Evolutionary conservation across 2,888 invertebrate genomes (phyloP), one percentile per base, ranked within the genome.

Genomic region (Zygaena filipendulae): DNA sequence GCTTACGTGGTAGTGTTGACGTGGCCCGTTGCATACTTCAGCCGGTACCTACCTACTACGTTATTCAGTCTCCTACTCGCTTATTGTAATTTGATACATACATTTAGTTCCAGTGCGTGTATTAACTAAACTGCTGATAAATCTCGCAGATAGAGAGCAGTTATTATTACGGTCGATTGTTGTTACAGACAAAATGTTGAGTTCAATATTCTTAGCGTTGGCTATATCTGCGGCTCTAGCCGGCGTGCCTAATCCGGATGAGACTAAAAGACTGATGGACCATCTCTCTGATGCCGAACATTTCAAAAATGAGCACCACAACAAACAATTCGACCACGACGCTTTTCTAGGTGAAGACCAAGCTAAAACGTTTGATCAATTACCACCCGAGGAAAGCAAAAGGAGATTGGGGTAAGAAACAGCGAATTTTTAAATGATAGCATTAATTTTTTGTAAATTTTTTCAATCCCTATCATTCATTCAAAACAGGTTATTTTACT

Each of bases 311-410:
- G 89, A 87, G 13, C 86, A 90, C 35, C 95, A 95, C 50, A 92
- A 97, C 63, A 79, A 87, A 26, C 92, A 95, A 42, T 98, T 92
- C 59, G 98, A 98, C 57, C 98, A 98, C 57, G 97, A 98, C 59
- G 96, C 97, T 1, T 98, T 99, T 62, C 81, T 99, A 7, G 98
- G 98, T 0, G 93, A 95, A 57, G 94, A 95, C 40, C 87, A 88
- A 45, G 94, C 97, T 0, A 92, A 94, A 57, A 88, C 92, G 3
- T 99, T 97, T 59, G 96, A 97, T 58, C 91, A 97, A 47, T 79
- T 99, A 23, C 83, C 91, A 0, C 97, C 97, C 2, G 97, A 98
- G 63, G 97, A 99, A 61, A 97, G 97, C 66, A 90, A 91, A 52
- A 84, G 92, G 30, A 84, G 96, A 53, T 77, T 99, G 13, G 90